Base-by-base conservation (phyloP, 1,140 invertebrate species). In the Cryptotermes secundus region DNA sequence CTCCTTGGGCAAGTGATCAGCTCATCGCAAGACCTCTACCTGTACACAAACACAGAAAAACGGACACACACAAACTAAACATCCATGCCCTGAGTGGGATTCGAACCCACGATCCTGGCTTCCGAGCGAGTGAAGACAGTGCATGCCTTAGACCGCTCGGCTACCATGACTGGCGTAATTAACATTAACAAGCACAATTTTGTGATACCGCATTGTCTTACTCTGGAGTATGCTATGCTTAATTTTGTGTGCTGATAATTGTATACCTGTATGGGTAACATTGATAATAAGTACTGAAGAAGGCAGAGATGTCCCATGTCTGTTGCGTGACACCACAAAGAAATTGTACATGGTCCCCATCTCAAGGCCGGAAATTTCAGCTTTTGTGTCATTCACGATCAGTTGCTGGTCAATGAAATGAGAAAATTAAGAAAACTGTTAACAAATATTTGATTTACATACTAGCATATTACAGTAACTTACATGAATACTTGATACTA, bases 211-310 rank as follows among this genome's bases (percentile, higher is more conserved):
- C 14, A 49, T 49, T 12, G 16, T 49, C 19, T 19, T 49, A 49
- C 16, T 49, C 45, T 49, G 4, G 45, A 19, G 45, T 49, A 49
- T 49, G 45, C 1, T 49, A 49, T 4, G 19, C 45, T 2, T 49
- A 22, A 49, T 19, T 72, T 9, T 31, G n/a, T 31, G 26, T 26
- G 42, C 2, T 42, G 45, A 14, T 83, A 16, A 36, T 36, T 38
- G 80, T 83, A 89, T 87, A 92, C 92, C 90, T 85, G 89, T 89
- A 86, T 92, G 91, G 2, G 93, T 93, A 31, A 94, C 90, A 87
- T 95, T 96, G 83, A 96, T 91, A 84, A 95, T 90, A 34, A 96
- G 89, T 87, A 96, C 92, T 35, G 95, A 95, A 4, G 95, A 96
- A 26, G 96, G 95, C 79, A 96, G 89, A 9, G 95, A 96, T 42